Evolutionary conservation across 2,113 vertebrate species (phyloP).

Genomic region (Neotoma lepida): DNA sequence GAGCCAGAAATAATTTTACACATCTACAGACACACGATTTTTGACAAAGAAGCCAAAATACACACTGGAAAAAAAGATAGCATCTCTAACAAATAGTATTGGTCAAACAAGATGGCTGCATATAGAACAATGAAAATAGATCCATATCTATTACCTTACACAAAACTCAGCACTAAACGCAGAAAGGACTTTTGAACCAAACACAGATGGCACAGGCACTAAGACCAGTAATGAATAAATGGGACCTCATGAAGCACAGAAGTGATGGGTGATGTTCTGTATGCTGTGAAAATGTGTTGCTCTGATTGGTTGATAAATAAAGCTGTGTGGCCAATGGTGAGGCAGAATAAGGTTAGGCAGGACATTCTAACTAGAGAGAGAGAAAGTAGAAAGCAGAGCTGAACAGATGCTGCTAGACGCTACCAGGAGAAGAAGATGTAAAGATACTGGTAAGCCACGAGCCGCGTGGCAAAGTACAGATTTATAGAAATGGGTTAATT

Average conservation of each 20-base stretch:
- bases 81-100: neutral
- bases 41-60: neutral
- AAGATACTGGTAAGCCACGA: too few relatives aligned
- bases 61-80: neutral
- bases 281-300: too few relatives aligned
- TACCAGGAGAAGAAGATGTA: too few relatives aligned
- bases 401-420: too few relatives aligned
- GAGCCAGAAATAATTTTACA: neutral
- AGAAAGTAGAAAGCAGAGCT: too few relatives aligned
- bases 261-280: too few relatives aligned
- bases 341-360: too few relatives aligned
- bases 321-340: too few relatives aligned
- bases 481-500: too few relatives aligned
- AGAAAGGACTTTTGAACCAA: neutral
- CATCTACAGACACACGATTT: neutral
- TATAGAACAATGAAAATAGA: neutral
- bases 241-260: neutral
- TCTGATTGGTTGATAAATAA: too few relatives aligned
- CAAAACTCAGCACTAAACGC: neutral
- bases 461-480: too few relatives aligned
- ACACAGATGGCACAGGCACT: neutral
- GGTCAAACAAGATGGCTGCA: neutral
- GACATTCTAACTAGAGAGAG: too few relatives aligned
- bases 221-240: neutral
- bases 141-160: neutral